phyloP scores from a whole-genome alignment of 1,140 invertebrate species.

The Trichonephila clavipes region DNA sequence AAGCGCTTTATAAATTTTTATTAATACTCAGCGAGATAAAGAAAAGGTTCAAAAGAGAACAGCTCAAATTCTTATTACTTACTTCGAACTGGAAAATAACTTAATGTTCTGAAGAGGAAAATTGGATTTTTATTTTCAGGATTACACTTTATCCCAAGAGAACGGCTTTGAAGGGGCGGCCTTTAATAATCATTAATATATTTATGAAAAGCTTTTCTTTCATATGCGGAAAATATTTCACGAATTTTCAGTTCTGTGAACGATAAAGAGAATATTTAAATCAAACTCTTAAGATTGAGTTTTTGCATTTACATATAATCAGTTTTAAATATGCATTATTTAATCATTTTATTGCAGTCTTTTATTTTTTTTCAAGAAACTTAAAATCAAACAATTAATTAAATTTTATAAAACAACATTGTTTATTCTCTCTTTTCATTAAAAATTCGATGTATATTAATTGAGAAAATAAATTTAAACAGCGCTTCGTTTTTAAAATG shows the following conservation, averaged over 20 bases:
- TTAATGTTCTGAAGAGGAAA: conserved; percentile 18
- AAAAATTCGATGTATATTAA: not conserved
- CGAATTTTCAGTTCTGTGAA: not conserved
- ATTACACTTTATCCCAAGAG: conserved; percentile 17
- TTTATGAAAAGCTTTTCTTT: conserved; percentile 10
- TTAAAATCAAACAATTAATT: not conserved
- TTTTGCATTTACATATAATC: conserved; percentile 32
- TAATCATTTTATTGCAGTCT: conserved; percentile 20
- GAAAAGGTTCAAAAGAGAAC: not conserved
- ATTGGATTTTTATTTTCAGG: conserved; percentile 23
- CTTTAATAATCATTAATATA: conserved; percentile 29
- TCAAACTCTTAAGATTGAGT: not conserved
- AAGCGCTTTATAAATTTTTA: conserved; percentile 36
- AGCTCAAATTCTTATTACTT: conserved; percentile 28
- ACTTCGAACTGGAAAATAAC: not conserved
- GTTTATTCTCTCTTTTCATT: conserved; percentile 14
- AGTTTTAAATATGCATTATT: conserved; percentile 32
- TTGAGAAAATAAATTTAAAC: not conserved
- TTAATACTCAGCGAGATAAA: not conserved
- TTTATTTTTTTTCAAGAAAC: not conserved
- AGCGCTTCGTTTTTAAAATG: not conserved
- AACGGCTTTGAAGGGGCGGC: not conserved
- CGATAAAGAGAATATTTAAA: conserved; percentile 31
- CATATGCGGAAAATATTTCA: not conserved
- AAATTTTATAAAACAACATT: not conserved